phyloP scores from a whole-genome alignment of 2,888 invertebrate species.

The Agriopis aurantiaria region DNA sequence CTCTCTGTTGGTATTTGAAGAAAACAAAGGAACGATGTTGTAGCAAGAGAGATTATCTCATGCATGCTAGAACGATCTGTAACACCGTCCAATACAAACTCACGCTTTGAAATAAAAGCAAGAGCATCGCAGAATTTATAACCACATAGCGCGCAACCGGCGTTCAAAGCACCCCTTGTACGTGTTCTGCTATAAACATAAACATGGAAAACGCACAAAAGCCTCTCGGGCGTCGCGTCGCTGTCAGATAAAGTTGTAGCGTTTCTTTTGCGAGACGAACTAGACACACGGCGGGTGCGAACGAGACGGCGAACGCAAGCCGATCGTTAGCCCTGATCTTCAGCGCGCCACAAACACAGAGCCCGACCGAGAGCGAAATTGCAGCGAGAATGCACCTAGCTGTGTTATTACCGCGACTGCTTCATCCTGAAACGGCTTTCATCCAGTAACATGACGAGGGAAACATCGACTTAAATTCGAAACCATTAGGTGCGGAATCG shows the following conservation, averaged over 20 bases:
- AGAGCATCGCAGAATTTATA: slow-evolving; percentile 73
- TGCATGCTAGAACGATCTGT: slow-evolving; percentile 33
- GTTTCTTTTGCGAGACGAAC: slow-evolving; percentile 81
- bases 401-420: slow-evolving; percentile 79
- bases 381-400: slow-evolving; percentile 86
- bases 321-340: slow-evolving; percentile 87
- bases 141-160: slow-evolving; percentile 70
- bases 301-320: slow-evolving; percentile 69
- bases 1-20: neutral
- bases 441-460: slow-evolving; percentile 52
- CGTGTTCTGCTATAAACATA: slow-evolving; percentile 85
- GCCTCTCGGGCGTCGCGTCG: slow-evolving; percentile 82
- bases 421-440: slow-evolving; percentile 74
- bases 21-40: slow-evolving; percentile 3
- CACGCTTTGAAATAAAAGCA: slow-evolving; percentile 73
- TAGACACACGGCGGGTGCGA: slow-evolving; percentile 62
- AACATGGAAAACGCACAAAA: slow-evolving; percentile 86
- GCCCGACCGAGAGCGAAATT: slow-evolving; percentile 87
- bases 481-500: slow-evolving; percentile 61
- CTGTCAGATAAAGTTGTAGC: slow-evolving; percentile 85
- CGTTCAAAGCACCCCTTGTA: slow-evolving; percentile 83
- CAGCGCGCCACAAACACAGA: slow-evolving; percentile 86
- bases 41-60: slow-evolving; percentile 15
- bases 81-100: slow-evolving; percentile 59
- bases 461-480: slow-evolving; percentile 58